These are phyloP conservation scores for Hydrotaea diabolus DNA, from an alignment of 2,888 invertebrate species.

Conservation along the genomic window DNA sequence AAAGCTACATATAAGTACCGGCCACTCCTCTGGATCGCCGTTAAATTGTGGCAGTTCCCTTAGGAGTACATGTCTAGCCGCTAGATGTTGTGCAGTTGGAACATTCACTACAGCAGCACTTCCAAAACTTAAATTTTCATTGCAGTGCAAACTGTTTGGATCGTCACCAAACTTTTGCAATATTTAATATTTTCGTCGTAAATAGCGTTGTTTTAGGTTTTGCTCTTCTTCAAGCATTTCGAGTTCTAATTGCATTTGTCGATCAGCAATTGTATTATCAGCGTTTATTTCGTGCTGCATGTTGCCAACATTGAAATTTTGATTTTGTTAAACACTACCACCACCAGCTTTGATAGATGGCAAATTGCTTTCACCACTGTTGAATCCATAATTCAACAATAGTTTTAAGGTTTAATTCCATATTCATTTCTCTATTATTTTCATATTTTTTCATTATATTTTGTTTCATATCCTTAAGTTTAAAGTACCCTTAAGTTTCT, in stretches of 20 bases:
- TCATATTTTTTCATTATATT: too few species aligned
- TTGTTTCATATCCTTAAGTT: too few species aligned
- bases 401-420: too few species aligned
- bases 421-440: too few species aligned
- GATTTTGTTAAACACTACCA: too few species aligned
- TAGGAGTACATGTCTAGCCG: conserved; percentile 43
- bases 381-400: too few species aligned
- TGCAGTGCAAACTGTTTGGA: neutral
- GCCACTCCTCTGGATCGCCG: conserved; percentile 56
- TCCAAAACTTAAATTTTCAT: neutral
- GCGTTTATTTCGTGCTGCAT: neutral
- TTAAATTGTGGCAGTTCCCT: conserved; percentile 48
- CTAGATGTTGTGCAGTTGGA: conserved; percentile 48
- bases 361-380: neutral
- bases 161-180: conserved; percentile 21
- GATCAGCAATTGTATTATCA: neutral
- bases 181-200: conserved; percentile 20
- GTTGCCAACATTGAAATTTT: neutral
- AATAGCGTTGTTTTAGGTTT: conserved; percentile 23
- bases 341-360: too few species aligned
- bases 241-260: conserved; percentile 13
- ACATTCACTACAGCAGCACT: neutral
- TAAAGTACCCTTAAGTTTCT: too few species aligned
- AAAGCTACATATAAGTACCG: conserved; percentile 50
- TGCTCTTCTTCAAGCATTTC: conserved; percentile 34